These are phyloP conservation scores for Scaptomyza reducta DNA, from an alignment of 2,888 invertebrate genomes.

Conservation along the genomic window DNA sequence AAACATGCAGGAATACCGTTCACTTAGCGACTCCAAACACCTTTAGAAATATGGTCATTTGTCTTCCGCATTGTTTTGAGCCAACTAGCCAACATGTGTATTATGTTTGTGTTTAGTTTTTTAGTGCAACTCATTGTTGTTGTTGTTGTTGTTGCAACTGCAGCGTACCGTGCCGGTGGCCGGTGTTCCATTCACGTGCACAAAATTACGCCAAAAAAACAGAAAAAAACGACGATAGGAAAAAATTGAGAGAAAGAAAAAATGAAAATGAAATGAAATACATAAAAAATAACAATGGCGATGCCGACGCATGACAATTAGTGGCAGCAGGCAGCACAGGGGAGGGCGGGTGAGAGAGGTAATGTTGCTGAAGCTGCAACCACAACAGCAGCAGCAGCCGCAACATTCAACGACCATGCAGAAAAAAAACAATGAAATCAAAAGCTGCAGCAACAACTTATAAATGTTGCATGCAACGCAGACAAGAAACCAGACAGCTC, in stretches of 20 bases:
- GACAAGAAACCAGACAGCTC: slow-evolving; percentile 20
- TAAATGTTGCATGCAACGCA: slow-evolving; percentile 21
- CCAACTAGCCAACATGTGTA: slow-evolving; percentile 7
- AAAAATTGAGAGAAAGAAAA: not conserved
- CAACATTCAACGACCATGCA: slow-evolving; percentile 28
- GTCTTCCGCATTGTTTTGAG: slow-evolving; percentile 56
- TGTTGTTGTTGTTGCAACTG: slow-evolving; percentile 30
- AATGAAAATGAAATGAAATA: slow-evolving; percentile 33
- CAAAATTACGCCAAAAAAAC: slow-evolving; percentile 60
- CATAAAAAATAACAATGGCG: slow-evolving; percentile 32
- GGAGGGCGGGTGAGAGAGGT: not conserved
- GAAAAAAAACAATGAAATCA: slow-evolving; percentile 50
- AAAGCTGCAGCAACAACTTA: slow-evolving; percentile 23
- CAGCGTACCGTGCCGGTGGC: slow-evolving; percentile 61
- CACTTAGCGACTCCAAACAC: slow-evolving; percentile 54
- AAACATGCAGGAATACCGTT: slow-evolving; percentile 33
- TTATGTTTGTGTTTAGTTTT: not conserved
- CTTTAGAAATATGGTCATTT: slow-evolving; percentile 44
- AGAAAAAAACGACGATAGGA: not conserved
- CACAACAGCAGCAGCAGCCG: slow-evolving; percentile 33
- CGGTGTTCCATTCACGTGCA: slow-evolving; percentile 64
- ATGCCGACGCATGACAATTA: slow-evolving; percentile 59
- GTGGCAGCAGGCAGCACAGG: slow-evolving; percentile 7
- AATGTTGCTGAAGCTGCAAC: slow-evolving; percentile 37
- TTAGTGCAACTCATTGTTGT: slow-evolving; percentile 51